Evolutionary conservation across 2,113 vertebrate genomes (phyloP).

Genomic region (Protobothrops flavoviridis): DNA sequence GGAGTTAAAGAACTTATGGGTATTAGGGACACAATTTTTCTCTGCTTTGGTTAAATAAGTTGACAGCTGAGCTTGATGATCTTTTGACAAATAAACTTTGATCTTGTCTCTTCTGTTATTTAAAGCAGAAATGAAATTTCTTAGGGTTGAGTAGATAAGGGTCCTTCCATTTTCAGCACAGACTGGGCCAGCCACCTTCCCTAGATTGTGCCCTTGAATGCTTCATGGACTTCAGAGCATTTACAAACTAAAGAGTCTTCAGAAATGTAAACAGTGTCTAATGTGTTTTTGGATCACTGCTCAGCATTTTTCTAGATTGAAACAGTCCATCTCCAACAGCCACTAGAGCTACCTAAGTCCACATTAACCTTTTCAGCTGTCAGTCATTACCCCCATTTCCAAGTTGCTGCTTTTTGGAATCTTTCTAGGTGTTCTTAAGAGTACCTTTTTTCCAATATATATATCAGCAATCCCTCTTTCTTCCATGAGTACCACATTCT

Average conservation of each 20-base stretch:
- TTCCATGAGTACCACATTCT: background rate
- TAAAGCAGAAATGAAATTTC: background rate
- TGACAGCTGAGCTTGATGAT: background rate
- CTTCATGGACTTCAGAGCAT: background rate
- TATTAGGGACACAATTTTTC: background rate
- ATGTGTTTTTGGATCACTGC: background rate
- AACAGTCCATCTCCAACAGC: background rate
- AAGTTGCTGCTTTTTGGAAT: background rate
- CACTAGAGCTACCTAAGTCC: background rate
- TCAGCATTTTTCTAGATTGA: background rate
- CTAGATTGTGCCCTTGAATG: background rate
- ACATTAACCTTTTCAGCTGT: background rate
- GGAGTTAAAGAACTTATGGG: background rate
- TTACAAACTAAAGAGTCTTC: background rate
- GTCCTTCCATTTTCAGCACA: too few species aligned
- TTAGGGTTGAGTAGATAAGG: background rate
- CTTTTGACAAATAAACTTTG: background rate
- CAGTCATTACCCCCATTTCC: too few species aligned
- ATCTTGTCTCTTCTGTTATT: background rate
- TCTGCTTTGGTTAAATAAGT: background rate
- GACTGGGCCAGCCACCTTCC: background rate
- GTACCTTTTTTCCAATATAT: background rate
- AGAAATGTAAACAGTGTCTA: background rate
- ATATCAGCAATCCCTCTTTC: background rate
- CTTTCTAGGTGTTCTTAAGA: background rate